These are phyloP conservation scores for Gibbula magus DNA, from an alignment of 2,888 invertebrate species.

Conservation along the genomic window DNA sequence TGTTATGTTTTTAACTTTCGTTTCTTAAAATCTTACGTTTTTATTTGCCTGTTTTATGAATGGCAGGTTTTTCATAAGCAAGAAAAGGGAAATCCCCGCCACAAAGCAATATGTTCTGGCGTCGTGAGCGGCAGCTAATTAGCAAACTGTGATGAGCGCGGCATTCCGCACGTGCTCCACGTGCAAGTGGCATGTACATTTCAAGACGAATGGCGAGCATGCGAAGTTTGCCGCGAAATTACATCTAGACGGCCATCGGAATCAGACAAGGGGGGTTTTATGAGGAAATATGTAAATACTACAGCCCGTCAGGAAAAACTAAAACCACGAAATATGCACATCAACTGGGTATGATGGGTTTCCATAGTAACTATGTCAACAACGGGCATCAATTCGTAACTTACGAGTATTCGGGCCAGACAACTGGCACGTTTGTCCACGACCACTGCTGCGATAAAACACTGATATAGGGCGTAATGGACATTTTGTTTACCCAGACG, in stretches of 20 bases:
- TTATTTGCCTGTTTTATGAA: no score
- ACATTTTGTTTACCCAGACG: no score
- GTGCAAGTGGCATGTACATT: constrained; percentile 25
- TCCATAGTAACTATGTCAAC: constrained; percentile 12
- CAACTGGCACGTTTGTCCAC: neutral
- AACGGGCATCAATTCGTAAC: neutral
- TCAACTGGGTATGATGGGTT: constrained; percentile 11
- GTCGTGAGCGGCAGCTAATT: constrained; percentile 12
- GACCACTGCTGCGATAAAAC: no score
- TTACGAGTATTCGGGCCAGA: constrained; percentile 1
- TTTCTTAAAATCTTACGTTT: no score
- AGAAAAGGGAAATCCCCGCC: no score
- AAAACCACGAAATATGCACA: neutral
- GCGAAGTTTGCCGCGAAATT: constrained; percentile 24
- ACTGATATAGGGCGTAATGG: no score
- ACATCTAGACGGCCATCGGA: constrained; percentile 11
- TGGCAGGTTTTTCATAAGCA: no score
- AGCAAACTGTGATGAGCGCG: constrained; percentile 25
- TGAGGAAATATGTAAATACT: constrained; percentile 25
- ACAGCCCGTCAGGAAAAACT: constrained; percentile 9
- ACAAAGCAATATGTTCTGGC: neutral
- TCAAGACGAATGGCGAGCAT: constrained; percentile 27
- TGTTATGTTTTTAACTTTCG: no score
- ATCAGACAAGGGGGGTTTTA: constrained; percentile 12
- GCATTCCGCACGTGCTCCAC: constrained; percentile 24